Evolutionary conservation across 2,797 vertebrate genomes (phyloP), one percentile per base, ranked within the genome.

Genomic region (Enteromius paludinosus): DNA sequence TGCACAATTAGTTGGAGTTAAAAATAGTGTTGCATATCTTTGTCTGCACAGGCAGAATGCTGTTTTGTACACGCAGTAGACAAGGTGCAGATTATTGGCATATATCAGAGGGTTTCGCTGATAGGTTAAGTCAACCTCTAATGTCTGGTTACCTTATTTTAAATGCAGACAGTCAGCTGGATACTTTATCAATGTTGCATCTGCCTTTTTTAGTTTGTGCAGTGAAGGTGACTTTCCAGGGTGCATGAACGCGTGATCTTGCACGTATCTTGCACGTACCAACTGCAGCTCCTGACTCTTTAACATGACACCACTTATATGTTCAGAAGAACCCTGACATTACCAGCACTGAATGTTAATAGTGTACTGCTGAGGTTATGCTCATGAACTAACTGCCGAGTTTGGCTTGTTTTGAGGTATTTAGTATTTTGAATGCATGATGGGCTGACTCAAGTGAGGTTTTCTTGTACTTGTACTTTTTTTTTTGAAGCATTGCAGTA

Each of bases 211-310:
- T 68, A 56, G 25, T 28, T 4, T 41, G 49, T 43, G 54, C 3
- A n/a, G 8, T 71, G 23, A 86, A 84, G 83, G 85, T 79, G 69
- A 84, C 83, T 84, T 79, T 86, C 17, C 17, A 12, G 8, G 43
- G 56, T 28, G 47, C 35, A 61, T 5, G 59, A 20, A 12, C 1
- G 23, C 65, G 20, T 41, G 0, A 35, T 66, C 8, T 3, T 43
- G 66, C 79, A 74, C 66, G 38, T 72, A 49, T 71, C 47, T 61
- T n/a, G 5, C 38, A 38, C 8, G 38, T 41, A 33, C 20, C 20
- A 78, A 25, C 30, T 79, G 45, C 25, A 3, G 10, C 8, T 73
- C 11, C 12, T 45, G 52, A 41, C 33, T 47, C 3, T 43, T 71
- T 49, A 66, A 72, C 52, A 69, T 45, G 73, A 78, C 65, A 81